A percentile compares a stretch with the other conserved stretches of the same genome.
These are phyloP conservation scores for Poeciliopsis gracilis DNA, from an alignment of 2,797 vertebrate species.

Conservation along the genomic window DNA sequence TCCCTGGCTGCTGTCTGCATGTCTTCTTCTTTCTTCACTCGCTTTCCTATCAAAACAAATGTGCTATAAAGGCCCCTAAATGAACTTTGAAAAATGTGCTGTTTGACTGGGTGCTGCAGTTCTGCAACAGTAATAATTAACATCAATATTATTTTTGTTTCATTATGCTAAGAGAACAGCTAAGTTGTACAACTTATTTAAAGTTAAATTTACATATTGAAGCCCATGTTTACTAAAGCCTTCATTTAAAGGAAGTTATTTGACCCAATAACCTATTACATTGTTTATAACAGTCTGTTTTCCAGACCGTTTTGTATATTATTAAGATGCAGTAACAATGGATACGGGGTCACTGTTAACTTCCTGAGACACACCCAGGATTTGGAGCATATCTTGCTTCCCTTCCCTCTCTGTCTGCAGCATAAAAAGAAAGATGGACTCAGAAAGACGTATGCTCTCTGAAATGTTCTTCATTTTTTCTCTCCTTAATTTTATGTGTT, in stretches of 20 bases:
- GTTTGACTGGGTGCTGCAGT: neutral
- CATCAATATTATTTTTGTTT: too few relatives aligned
- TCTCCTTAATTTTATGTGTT: slow-evolving; percentile 40
- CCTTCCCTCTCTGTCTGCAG: slow-evolving; percentile 34
- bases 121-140: too few relatives aligned
- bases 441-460: slow-evolving; percentile 15
- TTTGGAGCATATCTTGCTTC: slow-evolving; percentile 45
- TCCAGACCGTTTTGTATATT: slow-evolving; percentile 32
- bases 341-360: slow-evolving; percentile 43
- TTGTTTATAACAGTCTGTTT: slow-evolving; percentile 23
- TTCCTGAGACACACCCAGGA: slow-evolving; percentile 60
- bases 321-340: slow-evolving; percentile 56
- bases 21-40: neutral
- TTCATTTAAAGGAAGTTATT: slow-evolving; percentile 4
- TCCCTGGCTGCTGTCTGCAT: neutral
- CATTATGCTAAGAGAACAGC: too few relatives aligned
- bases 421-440: slow-evolving; percentile 24
- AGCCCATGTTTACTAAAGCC: neutral
- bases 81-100: neutral
- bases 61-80: neutral
- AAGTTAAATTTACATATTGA: neutral
- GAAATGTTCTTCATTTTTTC: slow-evolving; percentile 19
- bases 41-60: neutral
- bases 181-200: neutral
- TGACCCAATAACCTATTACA: slow-evolving; percentile 29